Evolutionary conservation across 1,140 invertebrate genomes (phyloP), one percentile per base, ranked within the genome.

Genomic region (Yoshiicerus persimilis): DNA sequence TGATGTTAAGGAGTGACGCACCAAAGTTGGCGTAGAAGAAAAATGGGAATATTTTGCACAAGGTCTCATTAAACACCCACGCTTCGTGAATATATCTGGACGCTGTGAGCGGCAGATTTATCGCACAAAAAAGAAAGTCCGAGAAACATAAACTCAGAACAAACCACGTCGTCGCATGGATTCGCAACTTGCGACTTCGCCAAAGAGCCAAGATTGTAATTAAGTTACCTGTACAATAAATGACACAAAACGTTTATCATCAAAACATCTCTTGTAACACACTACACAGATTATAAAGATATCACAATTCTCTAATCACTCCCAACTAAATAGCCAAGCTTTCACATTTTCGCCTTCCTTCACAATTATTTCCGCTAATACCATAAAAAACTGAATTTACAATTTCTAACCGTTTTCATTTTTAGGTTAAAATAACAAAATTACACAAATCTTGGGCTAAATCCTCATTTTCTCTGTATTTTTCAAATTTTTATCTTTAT

Each of bases 21-120:
- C 96, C 96, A 16, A 97, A 96, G 91, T 97, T 97, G 86, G 96
- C 96, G 92, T 97, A 97, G 92, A 97, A 97, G 90, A 97, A 95
- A 89, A 97, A 95, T 0, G 97, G 96, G 92, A 97, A 98, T 91
- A 97, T 94, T 92, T 95, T 94, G 92, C 97, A 97, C 16, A 97
- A 93, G 1, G 94, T 94, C 1, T 95, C 94, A 1, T 96, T 96
- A n/a, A 97, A 93, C 38, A 95, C 94, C 97, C 97, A 98, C 86
- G 94, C 94, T 92, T 96, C 94, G 91, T 96, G 94, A 90, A 90
- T 87, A 23, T 88, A 90, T 70, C 89, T 84, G 27, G 95, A 95
- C 25, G 96, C 96, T 2, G 96, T 97, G 62, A 97, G 93, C 0
- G 97, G 97, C 89, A 98, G 93, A 93, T 97, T 97, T 89, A 97